Evolutionary conservation across 2,797 vertebrate genomes (phyloP), one percentile per base, ranked within the genome.

Genomic region (Chaetophractus vellerosus): DNA sequence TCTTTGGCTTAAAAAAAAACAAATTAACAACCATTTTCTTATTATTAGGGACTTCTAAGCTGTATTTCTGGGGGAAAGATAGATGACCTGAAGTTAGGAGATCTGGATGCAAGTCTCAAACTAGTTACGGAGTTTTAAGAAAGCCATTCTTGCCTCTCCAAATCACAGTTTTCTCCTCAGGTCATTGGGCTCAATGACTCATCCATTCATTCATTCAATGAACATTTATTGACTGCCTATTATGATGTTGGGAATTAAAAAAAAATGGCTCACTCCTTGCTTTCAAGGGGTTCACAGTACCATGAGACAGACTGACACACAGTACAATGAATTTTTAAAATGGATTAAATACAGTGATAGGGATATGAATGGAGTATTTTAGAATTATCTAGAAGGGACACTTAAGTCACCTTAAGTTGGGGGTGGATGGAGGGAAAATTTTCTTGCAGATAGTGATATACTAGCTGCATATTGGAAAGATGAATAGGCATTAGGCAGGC

Each of bases 371-470:
- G 18, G 36, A 18, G 14, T 69, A 55, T 90, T 95, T 89, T 80
- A 66, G 38, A 79, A 78, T 79, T 38, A 88, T 36, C 63, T 69
- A 33, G 21, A 94, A 93, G 52, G 26, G 64, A 93, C 55, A 59
- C 33, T 66, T 82, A 90, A 79, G 38, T 83, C 48, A 26, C 38
- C 16, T 93, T 48, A 80, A 81, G 68, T 61, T 91, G 63, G 72
- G 78, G 48, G 80, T 38, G 26, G 61, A 55, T 64, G 11, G 64
- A 89, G 38, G n/a, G 16, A 31, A 83, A 9, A 2, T 93, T 92
- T 96, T 82, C 68, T 82, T 61, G 74, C 82, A 91, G 82, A 72
- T 87, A 50, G 45, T 91, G 68, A 41, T 85, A 74, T 57, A 10
- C 79, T 23, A 68, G 18, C 68, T 85, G 61, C 88, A 75, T 88